Conservation (phyloP, 2,888 invertebrate genomes). For the Folsomia manolachei region DNA sequence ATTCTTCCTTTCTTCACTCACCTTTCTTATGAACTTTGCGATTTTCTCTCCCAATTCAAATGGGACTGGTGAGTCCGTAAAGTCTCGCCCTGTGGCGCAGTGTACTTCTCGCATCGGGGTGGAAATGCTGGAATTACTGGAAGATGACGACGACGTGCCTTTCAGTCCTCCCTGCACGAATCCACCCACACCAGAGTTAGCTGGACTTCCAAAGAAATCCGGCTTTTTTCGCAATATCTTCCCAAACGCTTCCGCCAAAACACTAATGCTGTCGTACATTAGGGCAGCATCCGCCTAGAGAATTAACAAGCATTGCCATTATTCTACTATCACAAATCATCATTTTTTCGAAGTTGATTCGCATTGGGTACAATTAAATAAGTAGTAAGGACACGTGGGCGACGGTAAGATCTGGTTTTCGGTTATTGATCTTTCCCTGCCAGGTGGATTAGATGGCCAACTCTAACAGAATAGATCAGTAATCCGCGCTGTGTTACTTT, state of each 20-base stretch:
- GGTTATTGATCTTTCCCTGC: no score
- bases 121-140: not conserved
- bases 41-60: slow-evolving; percentile 93
- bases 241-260: slow-evolving; percentile 84
- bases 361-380: no score
- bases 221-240: slow-evolving; percentile 81
- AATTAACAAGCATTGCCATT: no score
- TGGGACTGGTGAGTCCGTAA: slow-evolving; percentile 76
- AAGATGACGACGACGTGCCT: not conserved
- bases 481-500: no score
- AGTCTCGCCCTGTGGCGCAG: slow-evolving; percentile 48
- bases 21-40: slow-evolving; percentile 79
- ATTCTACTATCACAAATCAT: no score
- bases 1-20: slow-evolving; percentile 54
- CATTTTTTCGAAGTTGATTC: no score
- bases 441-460: no score
- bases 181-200: no score
- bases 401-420: no score
- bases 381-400: no score
- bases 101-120: slow-evolving; percentile 41
- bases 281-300: slow-evolving; percentile 92
- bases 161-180: slow-evolving; percentile 21
- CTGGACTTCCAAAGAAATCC: slow-evolving; percentile 69
- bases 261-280: slow-evolving; percentile 93
- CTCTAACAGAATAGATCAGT: no score